Conservation (phyloP, 2,113 vertebrate species). For the Tenebrosternarchus preto region DNA sequence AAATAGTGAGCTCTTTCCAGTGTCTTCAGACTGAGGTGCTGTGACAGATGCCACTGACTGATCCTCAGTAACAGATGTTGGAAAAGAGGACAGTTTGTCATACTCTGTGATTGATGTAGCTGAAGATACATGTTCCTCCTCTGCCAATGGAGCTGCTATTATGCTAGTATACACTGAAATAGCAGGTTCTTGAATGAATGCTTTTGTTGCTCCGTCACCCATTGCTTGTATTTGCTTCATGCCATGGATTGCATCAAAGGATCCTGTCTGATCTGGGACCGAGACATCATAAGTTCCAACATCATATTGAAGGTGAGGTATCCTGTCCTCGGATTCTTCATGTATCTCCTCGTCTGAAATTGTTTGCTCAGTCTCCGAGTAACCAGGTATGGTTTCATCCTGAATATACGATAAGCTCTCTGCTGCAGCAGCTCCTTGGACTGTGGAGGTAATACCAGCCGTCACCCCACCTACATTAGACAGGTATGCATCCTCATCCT, state of each 20-base stretch:
- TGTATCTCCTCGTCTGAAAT: slow-evolving; percentile 97
- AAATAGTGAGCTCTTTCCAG: slow-evolving; percentile 80
- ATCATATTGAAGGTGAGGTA: slow-evolving; percentile 87
- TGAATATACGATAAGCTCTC: slow-evolving; percentile 88
- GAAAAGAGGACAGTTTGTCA: slow-evolving; percentile 93
- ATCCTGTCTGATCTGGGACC: slow-evolving; percentile 82
- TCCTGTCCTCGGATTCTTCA: slow-evolving; percentile 91
- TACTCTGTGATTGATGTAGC: slow-evolving; percentile 97
- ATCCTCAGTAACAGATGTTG: slow-evolving; percentile 93
- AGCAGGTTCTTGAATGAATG: slow-evolving; percentile 80
- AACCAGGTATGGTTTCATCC: slow-evolving; percentile 88
- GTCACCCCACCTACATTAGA: slow-evolving; percentile 78
- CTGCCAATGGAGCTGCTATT: slow-evolving; percentile 91
- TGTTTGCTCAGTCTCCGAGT: slow-evolving; percentile 89
- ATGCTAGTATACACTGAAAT: slow-evolving; percentile 86
- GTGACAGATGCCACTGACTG: slow-evolving; percentile 87
- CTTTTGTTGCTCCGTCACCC: slow-evolving; percentile 72
- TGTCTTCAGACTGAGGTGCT: slow-evolving; percentile 88
- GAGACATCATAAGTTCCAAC: slow-evolving; percentile 83
- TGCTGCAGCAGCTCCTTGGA: slow-evolving; percentile 71
- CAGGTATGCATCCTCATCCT: slow-evolving; percentile 66
- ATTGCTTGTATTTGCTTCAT: slow-evolving; percentile 76
- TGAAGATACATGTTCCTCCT: slow-evolving; percentile 96
- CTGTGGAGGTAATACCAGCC: slow-evolving; percentile 66
- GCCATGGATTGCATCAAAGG: slow-evolving; percentile 84